Evolutionary conservation across 2,888 invertebrate species (phyloP), one percentile per base, ranked within the genome.

Genomic region (Erynnis tages): DNA sequence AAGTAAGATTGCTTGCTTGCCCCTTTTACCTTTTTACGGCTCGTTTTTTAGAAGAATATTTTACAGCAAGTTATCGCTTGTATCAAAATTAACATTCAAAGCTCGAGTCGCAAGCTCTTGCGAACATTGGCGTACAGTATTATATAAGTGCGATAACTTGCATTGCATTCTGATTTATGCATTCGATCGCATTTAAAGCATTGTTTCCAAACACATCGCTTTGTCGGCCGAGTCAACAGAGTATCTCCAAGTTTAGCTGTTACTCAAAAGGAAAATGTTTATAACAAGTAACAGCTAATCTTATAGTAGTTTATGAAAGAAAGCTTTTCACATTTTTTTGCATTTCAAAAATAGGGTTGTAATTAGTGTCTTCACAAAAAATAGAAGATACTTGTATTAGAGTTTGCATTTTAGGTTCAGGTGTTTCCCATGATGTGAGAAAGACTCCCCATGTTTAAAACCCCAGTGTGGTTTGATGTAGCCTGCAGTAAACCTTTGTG

Each of bases 1-100:
- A 96, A 96, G 96, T 96, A 96, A 96, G 96, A 94, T 91, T 92
- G 92, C 90, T 90, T 90, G 90, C 81, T 89, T 90, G 90, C 88
- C 90, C 90, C 86, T 86, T 87, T 84, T 85, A 86, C 83, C 80
- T 85, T 76, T 83, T 86, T 84, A 86, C 79, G 76, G 83, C 82
- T 89, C 87, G 83, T 88, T 90, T 85, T 76, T 84, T 90, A 90
- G 87, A 84, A 67, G 76, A 77, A 71, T 64, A 62, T 69, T 70
- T 65, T 63, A 67, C 66, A 84, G 76, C 86, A 84, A 90, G 90
- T 90, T 90, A 90, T 90, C 89, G 90, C 89, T 82, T 77, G 66
- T 67, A 52, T 72, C 77, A 59, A 81, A 82, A 82, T 81, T 79
- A 55, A 59, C 71, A 70, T 70, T 62, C 63, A 65, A 57, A 67